Evolutionary conservation across 2,888 invertebrate species (phyloP), one percentile per base, ranked within the genome.

Genomic region (Eristalis arbustorum): DNA sequence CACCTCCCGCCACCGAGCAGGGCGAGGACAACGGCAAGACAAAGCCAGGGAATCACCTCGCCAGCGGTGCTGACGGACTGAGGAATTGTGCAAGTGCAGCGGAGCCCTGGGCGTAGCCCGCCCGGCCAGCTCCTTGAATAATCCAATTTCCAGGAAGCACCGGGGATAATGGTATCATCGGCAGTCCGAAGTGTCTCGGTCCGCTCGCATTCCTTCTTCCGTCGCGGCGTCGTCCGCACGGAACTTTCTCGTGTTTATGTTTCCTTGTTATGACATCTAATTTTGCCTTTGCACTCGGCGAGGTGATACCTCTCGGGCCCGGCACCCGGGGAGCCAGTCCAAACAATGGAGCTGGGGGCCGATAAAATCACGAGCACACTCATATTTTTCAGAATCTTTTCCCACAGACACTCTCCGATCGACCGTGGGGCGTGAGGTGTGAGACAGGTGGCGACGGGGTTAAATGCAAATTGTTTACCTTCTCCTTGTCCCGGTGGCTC

Each of bases 231-330:
- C 76, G 37, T 68, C 71, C 63, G 57, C n/a, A 69, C 59, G 66
- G 69, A 85, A 82, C 69, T 78, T 63, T 28, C 56, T 67, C 62
- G 62, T 87, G 83, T 78, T 87, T 87, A 83, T 82, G 82, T 75
- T 87, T 87, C 83, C 85, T 75, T 87, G 85, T 83, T 87, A 83
- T 87, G 85, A 87, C 85, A 82, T 83, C 83, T 87, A 82, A 87
- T 87, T 87, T 87, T 81, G 72, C 68, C 40, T 68, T 25, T 6
- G 23, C 37, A 56, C 49, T 67, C 28, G 34, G 18, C 59, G 59
- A 59, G 13, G 25, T 25, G 59, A 14, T 23, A 13, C 25, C 25
- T 56, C 8, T n/a, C 13, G 13, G n/a, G n/a, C 22, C 6, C 25
- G 40, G 28, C 13, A 3, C 13, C 18, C 56, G 4, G 25, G 6